Base-by-base conservation (phyloP, 2,888 invertebrate species). In the Hoplodrina ambigua region DNA sequence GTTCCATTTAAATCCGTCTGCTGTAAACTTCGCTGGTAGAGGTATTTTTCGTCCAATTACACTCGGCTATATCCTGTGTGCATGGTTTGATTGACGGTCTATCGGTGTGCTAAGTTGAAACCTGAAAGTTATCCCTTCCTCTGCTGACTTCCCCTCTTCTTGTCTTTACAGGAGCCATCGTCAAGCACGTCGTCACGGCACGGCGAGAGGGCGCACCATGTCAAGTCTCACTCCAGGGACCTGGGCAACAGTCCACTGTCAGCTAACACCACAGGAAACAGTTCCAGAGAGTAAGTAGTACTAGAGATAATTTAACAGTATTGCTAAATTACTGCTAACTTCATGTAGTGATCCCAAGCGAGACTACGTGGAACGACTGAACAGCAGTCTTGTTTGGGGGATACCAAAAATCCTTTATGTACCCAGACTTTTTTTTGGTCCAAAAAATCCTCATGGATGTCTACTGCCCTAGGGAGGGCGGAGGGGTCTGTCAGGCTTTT, bases 181-280 rank as follows among this genome's bases (percentile, higher is more conserved):
- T 94, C 94, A 4, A 90, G 89, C 37, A 73, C 93, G 53, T 93
- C 94, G 2, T 93, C 94, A 0, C 90, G 95, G 0, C 95, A 95
- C 82, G 94, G 92, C 46, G 95, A 95, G 84, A 84, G 93, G 57
- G 87, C 93, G 13, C 96, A 96, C 83, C 96, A 96, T 85, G 94
- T 94, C 86, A 96, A 96, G 85, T 94, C 94, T 0, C 96, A 94
- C 84, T 96, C 96, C 44, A 87, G 95, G 63, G 96, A 96, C 75
- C 86, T 96, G 62, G 95, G 96, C 66, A 93, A 84, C 87, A 96
- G 93, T 78, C 94, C 95, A 2, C 89, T 95, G 2, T 93, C 93
- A 0, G 90, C 92, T 25, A 94, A 92, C 85, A 91, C 91, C 72
- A 93, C 94, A 1, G 91, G 89, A 57, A 94, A 93, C 78, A 90